Percentiles rank a stretch among this genome's conserved stretches.
phyloP scores from a whole-genome alignment of 2,888 invertebrate species.

The Orgyia antiqua region DNA sequence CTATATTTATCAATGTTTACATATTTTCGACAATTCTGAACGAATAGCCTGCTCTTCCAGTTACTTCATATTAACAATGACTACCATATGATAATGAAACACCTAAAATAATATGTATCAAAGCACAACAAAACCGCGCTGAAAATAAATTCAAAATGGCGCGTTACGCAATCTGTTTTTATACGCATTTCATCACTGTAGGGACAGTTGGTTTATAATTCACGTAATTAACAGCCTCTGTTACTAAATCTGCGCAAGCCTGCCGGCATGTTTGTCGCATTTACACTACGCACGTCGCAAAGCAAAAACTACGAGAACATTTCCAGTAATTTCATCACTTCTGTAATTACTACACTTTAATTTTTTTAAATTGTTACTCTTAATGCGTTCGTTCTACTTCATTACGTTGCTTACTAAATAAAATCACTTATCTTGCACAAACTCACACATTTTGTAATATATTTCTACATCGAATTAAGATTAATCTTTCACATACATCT shows the following conservation, averaged over 20 bases:
- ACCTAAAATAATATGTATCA: constrained; percentile 5
- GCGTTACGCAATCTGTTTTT: constrained; percentile 58
- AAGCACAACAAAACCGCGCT: constrained; percentile 13
- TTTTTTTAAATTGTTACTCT: constrained; percentile 20
- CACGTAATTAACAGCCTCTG: constrained; percentile 56
- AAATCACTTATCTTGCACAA: constrained; percentile 4
- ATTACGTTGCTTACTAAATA: constrained; percentile 5
- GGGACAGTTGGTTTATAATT: constrained; percentile 57
- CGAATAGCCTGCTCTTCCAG: no score
- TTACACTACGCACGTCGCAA: constrained; percentile 23
- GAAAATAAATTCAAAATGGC: constrained; percentile 28
- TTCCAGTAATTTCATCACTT: constrained; percentile 54
- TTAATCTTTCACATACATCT: constrained; percentile 1
- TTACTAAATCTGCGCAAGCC: constrained; percentile 39
- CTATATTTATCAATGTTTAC: no score
- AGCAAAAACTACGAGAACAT: constrained; percentile 51
- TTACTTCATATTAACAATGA: no score
- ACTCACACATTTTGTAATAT: constrained; percentile 2
- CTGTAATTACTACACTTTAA: constrained; percentile 46
- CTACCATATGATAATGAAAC: no score
- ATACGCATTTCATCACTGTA: constrained; percentile 55
- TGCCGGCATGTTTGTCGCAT: constrained; percentile 40
- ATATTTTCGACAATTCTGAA: no score
- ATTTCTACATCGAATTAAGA: constrained; percentile 2
- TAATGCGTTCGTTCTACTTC: constrained; percentile 15